Conservation (phyloP, 2,797 vertebrate genomes). For the Neosilurus mollespiculum region DNA sequence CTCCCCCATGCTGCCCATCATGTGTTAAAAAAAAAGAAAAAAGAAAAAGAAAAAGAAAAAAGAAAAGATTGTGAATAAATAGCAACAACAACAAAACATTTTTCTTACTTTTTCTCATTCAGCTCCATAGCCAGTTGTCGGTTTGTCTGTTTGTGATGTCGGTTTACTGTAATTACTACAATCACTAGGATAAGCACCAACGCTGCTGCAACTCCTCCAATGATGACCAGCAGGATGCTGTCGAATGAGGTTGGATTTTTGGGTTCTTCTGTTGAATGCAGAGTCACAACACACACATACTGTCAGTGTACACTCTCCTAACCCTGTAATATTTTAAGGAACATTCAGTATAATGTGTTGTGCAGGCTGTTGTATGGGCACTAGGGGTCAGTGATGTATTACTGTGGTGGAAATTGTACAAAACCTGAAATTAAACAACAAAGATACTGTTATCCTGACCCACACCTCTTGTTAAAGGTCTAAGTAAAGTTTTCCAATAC, state of each 20-base stretch:
- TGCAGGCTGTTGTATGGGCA: constrained; percentile 21
- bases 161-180: constrained; percentile 77
- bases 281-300: constrained; percentile 17
- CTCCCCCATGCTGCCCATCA: too few species aligned
- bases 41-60: too few species aligned
- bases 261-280: constrained; percentile 46
- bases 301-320: background rate
- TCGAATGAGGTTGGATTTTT: constrained; percentile 56
- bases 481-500: too few species aligned
- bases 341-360: background rate
- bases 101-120: constrained; percentile 79
- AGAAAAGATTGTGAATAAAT: background rate
- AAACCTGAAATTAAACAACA: too few species aligned
- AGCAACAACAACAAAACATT: background rate
- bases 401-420: too few species aligned
- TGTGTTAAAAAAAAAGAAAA: too few species aligned
- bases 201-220: constrained; percentile 71
- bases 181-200: constrained; percentile 80
- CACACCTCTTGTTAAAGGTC: too few species aligned
- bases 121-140: constrained; percentile 75
- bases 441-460: too few species aligned
- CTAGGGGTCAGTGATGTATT: constrained; percentile 46
- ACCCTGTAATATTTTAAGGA: background rate
- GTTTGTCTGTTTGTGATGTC: constrained; percentile 84
- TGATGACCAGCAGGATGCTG: constrained; percentile 74